Base-by-base conservation (phyloP, 2,888 invertebrate species). In the Stratiomys singularior region DNA sequence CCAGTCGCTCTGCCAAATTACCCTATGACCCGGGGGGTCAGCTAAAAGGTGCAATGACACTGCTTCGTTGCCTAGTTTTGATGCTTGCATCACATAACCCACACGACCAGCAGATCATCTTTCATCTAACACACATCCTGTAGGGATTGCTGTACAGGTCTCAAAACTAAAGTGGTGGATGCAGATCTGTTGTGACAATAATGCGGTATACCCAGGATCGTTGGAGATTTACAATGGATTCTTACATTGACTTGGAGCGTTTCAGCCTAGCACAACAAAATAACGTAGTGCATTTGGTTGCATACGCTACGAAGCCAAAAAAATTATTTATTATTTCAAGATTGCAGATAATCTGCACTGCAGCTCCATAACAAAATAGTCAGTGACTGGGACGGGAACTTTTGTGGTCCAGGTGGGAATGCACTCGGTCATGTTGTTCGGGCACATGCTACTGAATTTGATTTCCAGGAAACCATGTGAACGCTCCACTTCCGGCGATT, bases 341-440 rank as follows among this genome's bases (percentile, higher is more conserved):
- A 69, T 69, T 69, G 69, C 69, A 69, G 69, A 69, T 69, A 46
- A 69, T 25, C 69, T 69, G 69, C 69, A 69, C 47, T 69, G 69
- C 69, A 69, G 69, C 69, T 15, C 11, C 27, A 66, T 66, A 47
- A 25, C 69, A 23, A 46, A 47, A 69, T 69, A 25, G 44, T 64
- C 13, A 44, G 46, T 46, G 67, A 44, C 11, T 67, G 30, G 46
- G 7, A 30, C 47, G 21, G 27, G 69, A 28, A 13, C n/a, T 47
- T 69, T 25, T 47, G 47, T 25, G 47, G 69, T 46, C 13, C 69
- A 69, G 69, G 69, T 69, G 47, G 44, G 47, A 69, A 25, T 69
- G 30, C 18, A 13, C 25, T 64, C 25, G n/a, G 28, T 5, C 5
- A 37, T 25, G 58, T 23, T 5, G 25, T 60, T 25, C 58, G 4